Evolutionary conservation across 2,113 vertebrate genomes (phyloP).

Genomic region (Nestor notabilis): DNA sequence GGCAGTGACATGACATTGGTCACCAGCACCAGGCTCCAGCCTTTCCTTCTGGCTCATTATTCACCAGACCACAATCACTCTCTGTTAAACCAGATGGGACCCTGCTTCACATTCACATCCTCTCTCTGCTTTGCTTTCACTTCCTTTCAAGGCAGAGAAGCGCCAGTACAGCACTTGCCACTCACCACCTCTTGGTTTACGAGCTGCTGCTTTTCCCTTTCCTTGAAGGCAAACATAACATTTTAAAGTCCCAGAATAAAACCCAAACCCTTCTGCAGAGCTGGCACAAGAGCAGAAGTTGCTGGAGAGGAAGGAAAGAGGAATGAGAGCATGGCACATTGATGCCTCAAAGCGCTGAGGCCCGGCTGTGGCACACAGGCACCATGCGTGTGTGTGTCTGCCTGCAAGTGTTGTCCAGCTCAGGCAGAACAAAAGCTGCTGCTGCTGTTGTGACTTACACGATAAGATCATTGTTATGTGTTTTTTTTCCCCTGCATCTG

Average conservation of each 20-base stretch:
- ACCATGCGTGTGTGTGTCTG: neutral
- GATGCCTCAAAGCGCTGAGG: neutral
- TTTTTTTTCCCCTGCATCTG: neutral
- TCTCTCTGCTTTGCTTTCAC: neutral
- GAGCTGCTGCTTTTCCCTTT: no score
- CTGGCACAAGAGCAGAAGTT: neutral
- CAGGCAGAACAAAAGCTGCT: neutral
- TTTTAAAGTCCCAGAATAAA: neutral
- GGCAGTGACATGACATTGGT: neutral
- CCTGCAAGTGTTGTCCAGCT: fast-evolving
- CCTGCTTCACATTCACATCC: neutral
- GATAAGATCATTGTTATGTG: neutral
- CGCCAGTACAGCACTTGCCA: neutral
- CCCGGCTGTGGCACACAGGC: fast-evolving
- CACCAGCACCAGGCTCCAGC: neutral
- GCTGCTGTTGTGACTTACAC: neutral
- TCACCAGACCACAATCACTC: neutral
- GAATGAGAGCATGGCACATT: fast-evolving
- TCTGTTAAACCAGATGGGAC: neutral
- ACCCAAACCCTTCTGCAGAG: neutral
- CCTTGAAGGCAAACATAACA: neutral
- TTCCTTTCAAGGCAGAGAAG: neutral
- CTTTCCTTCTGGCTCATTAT: neutral
- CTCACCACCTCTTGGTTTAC: neutral
- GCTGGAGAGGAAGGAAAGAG: neutral